Evolutionary conservation across 2,797 vertebrate species (phyloP).

Genomic region (Mus minutoides): DNA sequence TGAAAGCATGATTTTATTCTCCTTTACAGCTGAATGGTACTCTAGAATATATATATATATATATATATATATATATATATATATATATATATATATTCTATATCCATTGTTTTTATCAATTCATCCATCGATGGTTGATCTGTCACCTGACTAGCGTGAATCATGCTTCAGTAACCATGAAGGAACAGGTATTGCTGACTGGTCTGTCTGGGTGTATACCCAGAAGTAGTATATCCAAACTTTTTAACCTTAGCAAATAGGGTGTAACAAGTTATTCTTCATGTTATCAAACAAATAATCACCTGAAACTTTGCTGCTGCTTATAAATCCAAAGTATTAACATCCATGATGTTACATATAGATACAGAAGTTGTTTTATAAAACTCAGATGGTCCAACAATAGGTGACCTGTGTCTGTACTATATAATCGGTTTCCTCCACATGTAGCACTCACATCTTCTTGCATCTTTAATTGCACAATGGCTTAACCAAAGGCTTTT

Average conservation of each 20-base stretch:
- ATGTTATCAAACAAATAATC: slow-evolving; percentile 51
- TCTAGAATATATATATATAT: too few species aligned
- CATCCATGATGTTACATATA: slow-evolving; percentile 13
- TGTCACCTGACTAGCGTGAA: not conserved
- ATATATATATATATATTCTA: too few species aligned
- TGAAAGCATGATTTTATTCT: not conserved
- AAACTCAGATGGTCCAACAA: not conserved
- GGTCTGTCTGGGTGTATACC: not conserved
- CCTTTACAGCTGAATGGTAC: not conserved
- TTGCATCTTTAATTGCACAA: slow-evolving; percentile 18
- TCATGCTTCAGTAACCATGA: not conserved
- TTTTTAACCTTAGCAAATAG: slow-evolving; percentile 45
- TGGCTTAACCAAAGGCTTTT: slow-evolving; percentile 56
- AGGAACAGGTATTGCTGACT: not conserved
- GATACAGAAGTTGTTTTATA: slow-evolving; percentile 2
- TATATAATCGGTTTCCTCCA: not conserved
- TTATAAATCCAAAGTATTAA: not conserved
- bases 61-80: too few species aligned
- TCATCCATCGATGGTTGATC: not conserved
- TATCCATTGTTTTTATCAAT: not conserved
- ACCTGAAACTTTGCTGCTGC: not conserved
- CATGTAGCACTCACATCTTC: not conserved
- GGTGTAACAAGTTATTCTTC: slow-evolving; percentile 48
- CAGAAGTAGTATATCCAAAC: not conserved
- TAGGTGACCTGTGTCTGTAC: not conserved